Evolutionary conservation across 1,140 invertebrate genomes (phyloP).

Genomic region (Bradysia coprophila): DNA sequence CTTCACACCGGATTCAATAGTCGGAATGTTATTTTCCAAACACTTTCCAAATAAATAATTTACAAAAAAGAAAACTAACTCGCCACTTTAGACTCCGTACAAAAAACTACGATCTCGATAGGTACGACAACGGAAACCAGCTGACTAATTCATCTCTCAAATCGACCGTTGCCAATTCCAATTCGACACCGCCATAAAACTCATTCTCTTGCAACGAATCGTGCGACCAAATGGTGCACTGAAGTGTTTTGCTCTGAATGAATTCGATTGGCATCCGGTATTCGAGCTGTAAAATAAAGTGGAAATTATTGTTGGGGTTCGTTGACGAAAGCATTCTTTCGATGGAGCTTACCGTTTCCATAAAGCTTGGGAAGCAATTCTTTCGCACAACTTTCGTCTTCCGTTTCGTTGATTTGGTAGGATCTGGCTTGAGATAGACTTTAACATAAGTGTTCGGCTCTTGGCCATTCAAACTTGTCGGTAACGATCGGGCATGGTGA

Average conservation of each 20-base stretch:
- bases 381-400: conserved; percentile 88
- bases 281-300: conserved; percentile 49
- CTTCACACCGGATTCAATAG: too few species aligned
- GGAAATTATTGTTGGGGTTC: conserved; percentile 1
- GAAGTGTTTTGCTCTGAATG: conserved; percentile 50
- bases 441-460: conserved; percentile 83
- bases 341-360: conserved; percentile 87
- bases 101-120: conserved; percentile 20
- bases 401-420: conserved; percentile 75
- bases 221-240: conserved; percentile 90
- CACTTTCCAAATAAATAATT: too few species aligned
- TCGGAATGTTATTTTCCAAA: too few species aligned
- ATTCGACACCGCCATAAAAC: conserved; percentile 74
- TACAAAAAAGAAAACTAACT: too few species aligned
- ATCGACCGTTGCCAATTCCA: conserved; percentile 51
- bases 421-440: conserved; percentile 77
- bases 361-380: conserved; percentile 89
- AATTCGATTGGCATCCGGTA: conserved; percentile 73
- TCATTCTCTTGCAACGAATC: conserved; percentile 91
- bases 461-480: conserved; percentile 44
- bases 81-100: too few species aligned
- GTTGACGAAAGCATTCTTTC: conserved; percentile 1
- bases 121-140: conserved; percentile 53
- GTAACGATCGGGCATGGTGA: conserved; percentile 66
- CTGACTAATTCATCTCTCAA: conserved; percentile 56